Evolutionary conservation across 2,888 invertebrate genomes (phyloP).

Genomic region (Dromius quadrimaculatus): DNA sequence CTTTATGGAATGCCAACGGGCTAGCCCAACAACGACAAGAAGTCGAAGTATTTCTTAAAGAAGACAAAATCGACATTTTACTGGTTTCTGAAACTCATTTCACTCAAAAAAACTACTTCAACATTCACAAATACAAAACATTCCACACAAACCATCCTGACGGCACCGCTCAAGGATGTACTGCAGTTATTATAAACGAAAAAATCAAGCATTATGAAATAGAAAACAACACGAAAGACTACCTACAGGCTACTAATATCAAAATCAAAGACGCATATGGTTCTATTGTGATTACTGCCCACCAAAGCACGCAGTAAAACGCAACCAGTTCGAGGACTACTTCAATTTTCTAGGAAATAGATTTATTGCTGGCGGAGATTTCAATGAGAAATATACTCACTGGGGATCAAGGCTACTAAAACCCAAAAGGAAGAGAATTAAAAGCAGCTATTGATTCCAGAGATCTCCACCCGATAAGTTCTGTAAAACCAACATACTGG

Average conservation of each 20-base stretch:
- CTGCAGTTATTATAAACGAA: slow-evolving; percentile 51
- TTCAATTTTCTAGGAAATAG: slow-evolving; percentile 52
- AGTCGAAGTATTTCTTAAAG: slow-evolving; percentile 43
- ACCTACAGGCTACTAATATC: slow-evolving; percentile 26
- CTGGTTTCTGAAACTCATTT: slow-evolving; percentile 54
- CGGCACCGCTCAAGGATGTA: slow-evolving; percentile 50
- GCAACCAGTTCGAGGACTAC: slow-evolving; percentile 53
- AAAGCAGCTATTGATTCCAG: slow-evolving; percentile 34
- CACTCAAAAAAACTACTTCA: slow-evolving; percentile 47
- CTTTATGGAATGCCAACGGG: slow-evolving; percentile 34
- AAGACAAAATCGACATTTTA: slow-evolving; percentile 50
- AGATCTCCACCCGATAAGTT: slow-evolving; percentile 38
- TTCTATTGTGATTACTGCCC: slow-evolving; percentile 54
- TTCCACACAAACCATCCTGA: slow-evolving; percentile 52
- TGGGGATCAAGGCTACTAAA: slow-evolving; percentile 55
- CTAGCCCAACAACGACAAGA: slow-evolving; percentile 29
- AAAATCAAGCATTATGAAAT: slow-evolving; percentile 50
- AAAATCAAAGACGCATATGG: not conserved
- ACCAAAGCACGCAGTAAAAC: slow-evolving; percentile 54
- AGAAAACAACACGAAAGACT: slow-evolving; percentile 43
- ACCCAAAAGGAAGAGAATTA: slow-evolving; percentile 50
- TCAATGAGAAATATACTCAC: slow-evolving; percentile 53
- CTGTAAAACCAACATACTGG: slow-evolving; percentile 58
- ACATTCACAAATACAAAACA: slow-evolving; percentile 46
- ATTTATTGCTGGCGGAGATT: slow-evolving; percentile 55